Base-by-base conservation (phyloP, 1,140 invertebrate genomes). In the Drosophila seguyi region DNA sequence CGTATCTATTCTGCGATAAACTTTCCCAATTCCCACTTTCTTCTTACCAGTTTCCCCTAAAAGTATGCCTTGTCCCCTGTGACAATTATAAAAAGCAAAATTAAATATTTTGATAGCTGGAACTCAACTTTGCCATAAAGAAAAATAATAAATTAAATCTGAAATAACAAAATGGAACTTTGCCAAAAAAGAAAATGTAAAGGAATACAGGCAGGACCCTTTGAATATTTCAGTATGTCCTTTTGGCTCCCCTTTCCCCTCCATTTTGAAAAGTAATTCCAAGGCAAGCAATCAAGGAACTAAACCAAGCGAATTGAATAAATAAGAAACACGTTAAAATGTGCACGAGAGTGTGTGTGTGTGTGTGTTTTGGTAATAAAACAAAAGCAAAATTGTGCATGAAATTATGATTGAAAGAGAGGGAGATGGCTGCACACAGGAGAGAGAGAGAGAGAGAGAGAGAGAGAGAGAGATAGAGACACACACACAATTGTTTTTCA, bases 221-320 rank as follows among this genome's bases (percentile, higher is more conserved):
- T 10, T 53, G n/a, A 6, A 31, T 41, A 44, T 53, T 47, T 27
- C 14, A 34, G 34, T 6, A 55, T 38, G 52, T 55, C 52, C 52
- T 55, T 25, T 8, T 29, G 11, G 13, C 31, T n/a, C n/a, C 29
- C 14, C 7, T 25, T 20, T 39, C 18, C 10, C 20, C 44, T 39
- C 56, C 34, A 25, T 60, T 47, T 61, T 20, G 16, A 10, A 31
- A 20, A 56, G 50, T 55, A 62, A 74, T 73, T 57, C 71, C 52
- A n/a, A 25, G 34, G 20, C 52, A 50, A 60, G 85, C 85, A 90
- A 90, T 90, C 85, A 90, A 90, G 86, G 60, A 90, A 85, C 85
- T 90, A 75, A 90, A 62, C 85, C 85, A 90, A 90, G 85, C 86
- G 85, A 90, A 90, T 90, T 85, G 78, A 88, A 90, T 88, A 88